Conservation (phyloP, 2,797 vertebrate species). For the Anguilla megastoma region DNA sequence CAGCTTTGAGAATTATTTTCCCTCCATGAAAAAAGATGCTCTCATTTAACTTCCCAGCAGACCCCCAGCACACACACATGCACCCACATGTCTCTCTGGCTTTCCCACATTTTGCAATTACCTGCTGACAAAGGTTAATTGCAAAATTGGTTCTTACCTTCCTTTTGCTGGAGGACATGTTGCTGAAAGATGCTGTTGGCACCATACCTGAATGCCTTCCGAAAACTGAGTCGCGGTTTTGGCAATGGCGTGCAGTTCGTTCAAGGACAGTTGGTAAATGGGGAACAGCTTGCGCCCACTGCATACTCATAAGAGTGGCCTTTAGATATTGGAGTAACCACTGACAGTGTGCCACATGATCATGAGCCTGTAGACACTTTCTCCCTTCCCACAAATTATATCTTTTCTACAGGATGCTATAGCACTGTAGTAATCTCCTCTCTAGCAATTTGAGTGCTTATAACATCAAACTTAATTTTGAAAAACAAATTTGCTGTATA, state of each 20-base stretch:
- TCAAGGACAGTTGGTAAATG: slow-evolving; percentile 31
- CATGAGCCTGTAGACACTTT: background rate
- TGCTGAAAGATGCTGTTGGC: slow-evolving; percentile 31
- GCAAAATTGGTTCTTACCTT: slow-evolving; percentile 14
- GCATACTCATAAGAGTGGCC: slow-evolving; percentile 27
- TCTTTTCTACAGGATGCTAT: background rate
- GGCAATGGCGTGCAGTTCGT: slow-evolving; percentile 24
- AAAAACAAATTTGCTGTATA: background rate
- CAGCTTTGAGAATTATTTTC: background rate
- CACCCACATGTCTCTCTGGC: background rate
- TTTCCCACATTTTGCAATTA: background rate
- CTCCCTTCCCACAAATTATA: background rate
- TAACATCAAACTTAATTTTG: background rate
- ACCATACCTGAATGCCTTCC: slow-evolving; percentile 9
- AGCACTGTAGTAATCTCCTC: background rate
- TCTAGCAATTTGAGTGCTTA: background rate
- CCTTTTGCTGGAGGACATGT: slow-evolving; percentile 20
- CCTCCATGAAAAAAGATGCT: background rate
- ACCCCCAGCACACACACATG: background rate
- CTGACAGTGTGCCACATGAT: slow-evolving; percentile 11
- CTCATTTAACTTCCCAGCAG: background rate
- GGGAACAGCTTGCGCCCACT: slow-evolving; percentile 23
- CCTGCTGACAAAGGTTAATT: slow-evolving; percentile 22
- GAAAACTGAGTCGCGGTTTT: slow-evolving; percentile 27
- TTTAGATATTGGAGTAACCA: background rate